Evolutionary conservation across 2,113 vertebrate species (phyloP), one percentile per base, ranked within the genome.

Genomic region (Rhynchomys soricoides): DNA sequence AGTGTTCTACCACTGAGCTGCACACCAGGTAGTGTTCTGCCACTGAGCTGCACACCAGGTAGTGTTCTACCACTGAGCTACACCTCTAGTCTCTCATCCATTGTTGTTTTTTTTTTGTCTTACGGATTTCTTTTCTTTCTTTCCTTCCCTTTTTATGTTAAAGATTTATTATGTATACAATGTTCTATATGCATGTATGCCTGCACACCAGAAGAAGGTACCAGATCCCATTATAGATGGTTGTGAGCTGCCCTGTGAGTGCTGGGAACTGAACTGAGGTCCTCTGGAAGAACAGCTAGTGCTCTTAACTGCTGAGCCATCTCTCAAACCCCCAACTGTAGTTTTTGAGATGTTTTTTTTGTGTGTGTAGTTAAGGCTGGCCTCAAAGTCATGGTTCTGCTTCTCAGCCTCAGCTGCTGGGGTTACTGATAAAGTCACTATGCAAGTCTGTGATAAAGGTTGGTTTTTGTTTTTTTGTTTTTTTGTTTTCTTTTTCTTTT

Each of bases 21-120:
- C n/a, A n/a, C n/a, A 17, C 22, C 12, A 43, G 5, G 15, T 1
- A 66, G 43, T 45, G 26, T 5, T 64, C 13, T 43, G n/a, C n/a
- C n/a, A n/a, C n/a, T n/a, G n/a, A n/a, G n/a, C n/a, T 16, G 40
- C 40, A 16, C 34, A 3, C 59, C 10, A 6, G 5, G 15, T 1
- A 66, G 43, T 45, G 26, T 5, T 64, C 13, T 43, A 17, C 22
- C 12, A 43, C 21, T 29, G 22, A 64, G 40, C 43, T 48, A 26
- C 37, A 4, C 13, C 10, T 40, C 57, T 24, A 62, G 81, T 11
- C 55, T 9, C n/a, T 43, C 43, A 19, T 40, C 55, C 24, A 16
- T 29, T 40, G 19, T 11, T n/a, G n/a, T n/a, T n/a, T n/a, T n/a
- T n/a, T 15, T 59, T 62, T 83, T 64, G 59, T 85, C 62, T 64